Conservation (phyloP, 2,888 invertebrate genomes). For the Temnothorax unifasciatus region DNA sequence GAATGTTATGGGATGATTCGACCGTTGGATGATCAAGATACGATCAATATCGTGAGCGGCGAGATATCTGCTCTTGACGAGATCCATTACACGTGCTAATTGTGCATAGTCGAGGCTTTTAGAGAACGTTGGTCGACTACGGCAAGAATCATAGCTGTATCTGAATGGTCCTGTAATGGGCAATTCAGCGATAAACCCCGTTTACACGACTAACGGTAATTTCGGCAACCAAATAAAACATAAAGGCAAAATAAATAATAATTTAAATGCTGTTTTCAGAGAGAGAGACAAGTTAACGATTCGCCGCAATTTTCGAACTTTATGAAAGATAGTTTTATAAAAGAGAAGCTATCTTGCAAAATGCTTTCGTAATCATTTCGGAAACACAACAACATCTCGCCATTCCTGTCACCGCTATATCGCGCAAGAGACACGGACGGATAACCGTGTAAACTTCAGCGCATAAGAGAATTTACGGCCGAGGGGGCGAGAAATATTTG, state of each 20-base stretch:
- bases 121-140: constrained; percentile 43
- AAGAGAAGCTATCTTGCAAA: background rate
- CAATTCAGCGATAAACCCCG: background rate
- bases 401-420: constrained; percentile 4
- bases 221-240: background rate
- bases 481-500: constrained; percentile 64
- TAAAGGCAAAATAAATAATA: constrained; percentile 5
- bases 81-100: constrained; percentile 34
- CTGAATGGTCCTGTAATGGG: background rate
- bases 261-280: background rate
- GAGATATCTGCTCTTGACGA: constrained; percentile 45
- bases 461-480: constrained; percentile 39
- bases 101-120: constrained; percentile 37
- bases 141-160: background rate
- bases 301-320: background rate
- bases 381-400: background rate
- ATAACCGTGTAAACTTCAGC: constrained; percentile 47
- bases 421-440: background rate
- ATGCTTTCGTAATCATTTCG: background rate
- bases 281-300: background rate
- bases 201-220: constrained; percentile 36
- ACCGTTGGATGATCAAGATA: background rate
- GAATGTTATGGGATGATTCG: background rate
- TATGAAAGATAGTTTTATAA: background rate
- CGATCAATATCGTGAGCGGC: background rate